These are phyloP conservation scores for Xiphorhynchus erythropygius DNA, from an alignment of 2,797 vertebrate genomes.

Conservation along the genomic window DNA sequence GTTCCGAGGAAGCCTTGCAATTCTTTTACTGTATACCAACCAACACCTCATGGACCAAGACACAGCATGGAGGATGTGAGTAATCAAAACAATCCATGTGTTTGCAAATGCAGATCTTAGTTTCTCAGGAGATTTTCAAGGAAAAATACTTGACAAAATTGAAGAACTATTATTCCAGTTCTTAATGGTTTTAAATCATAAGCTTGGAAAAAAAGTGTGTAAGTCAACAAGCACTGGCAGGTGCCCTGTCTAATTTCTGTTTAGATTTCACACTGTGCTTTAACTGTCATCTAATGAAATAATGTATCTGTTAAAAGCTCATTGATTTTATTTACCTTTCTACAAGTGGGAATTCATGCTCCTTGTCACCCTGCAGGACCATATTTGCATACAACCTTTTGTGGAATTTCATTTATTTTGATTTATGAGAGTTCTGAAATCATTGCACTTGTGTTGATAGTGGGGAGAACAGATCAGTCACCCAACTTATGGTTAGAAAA, in stretches of 20 bases:
- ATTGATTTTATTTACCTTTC: constrained; percentile 40
- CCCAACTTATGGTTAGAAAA: not conserved
- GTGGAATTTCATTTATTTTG: constrained; percentile 17
- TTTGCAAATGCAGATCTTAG: not conserved
- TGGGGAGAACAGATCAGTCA: not conserved
- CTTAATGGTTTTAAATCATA: not conserved
- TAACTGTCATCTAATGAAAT: constrained; percentile 41
- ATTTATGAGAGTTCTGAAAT: not conserved
- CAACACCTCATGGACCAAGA: not conserved
- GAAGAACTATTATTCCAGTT: not conserved
- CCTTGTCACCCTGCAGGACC: not conserved
- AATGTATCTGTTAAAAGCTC: constrained; percentile 32
- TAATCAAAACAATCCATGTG: not conserved
- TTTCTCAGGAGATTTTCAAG: not conserved
- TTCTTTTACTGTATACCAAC: not conserved
- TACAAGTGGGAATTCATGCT: constrained; percentile 14
- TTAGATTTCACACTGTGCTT: constrained; percentile 47
- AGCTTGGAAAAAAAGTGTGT: not conserved
- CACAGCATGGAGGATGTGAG: not conserved
- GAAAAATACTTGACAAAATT: not conserved
- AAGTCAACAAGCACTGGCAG: not conserved
- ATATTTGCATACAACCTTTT: not conserved
- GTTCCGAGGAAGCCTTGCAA: not conserved
- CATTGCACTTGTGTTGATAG: not conserved
- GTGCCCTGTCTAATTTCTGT: constrained; percentile 27